Percentiles rank a stretch among this genome's conserved stretches.
phyloP scores from a whole-genome alignment of 2,113 vertebrate species.

The Centropus unirufus region DNA sequence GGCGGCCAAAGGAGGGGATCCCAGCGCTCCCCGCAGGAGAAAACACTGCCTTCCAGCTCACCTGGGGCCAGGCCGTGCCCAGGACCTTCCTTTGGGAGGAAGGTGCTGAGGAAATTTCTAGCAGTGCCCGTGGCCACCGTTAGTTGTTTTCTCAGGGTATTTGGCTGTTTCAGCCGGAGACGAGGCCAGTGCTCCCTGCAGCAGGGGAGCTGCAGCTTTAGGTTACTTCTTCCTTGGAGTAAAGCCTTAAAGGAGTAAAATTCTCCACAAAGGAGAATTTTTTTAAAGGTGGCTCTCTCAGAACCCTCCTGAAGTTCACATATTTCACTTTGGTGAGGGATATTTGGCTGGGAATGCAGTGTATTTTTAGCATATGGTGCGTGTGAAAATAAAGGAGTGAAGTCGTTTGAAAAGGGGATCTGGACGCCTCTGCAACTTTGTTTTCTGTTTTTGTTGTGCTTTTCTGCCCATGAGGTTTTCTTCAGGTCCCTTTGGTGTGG shows the following conservation, averaged over 20 bases:
- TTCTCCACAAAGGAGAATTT: neutral
- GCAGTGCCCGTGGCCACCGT: rapidly evolving
- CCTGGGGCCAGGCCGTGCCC: rapidly evolving
- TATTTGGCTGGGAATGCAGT: neutral
- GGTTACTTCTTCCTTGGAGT: neutral
- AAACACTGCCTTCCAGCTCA: rapidly evolving
- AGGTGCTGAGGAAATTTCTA: conserved; percentile 5
- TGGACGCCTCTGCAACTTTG: neutral
- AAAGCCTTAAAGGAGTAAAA: neutral
- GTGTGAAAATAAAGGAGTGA: neutral
- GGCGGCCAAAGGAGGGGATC: neutral
- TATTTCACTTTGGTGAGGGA: rapidly evolving
- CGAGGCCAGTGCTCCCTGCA: neutral
- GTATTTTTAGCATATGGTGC: neutral
- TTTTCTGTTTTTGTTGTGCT: neutral
- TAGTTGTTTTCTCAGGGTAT: neutral
- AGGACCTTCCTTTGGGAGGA: neutral
- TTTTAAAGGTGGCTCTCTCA: neutral
- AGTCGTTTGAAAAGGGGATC: neutral
- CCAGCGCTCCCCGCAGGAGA: rapidly evolving
- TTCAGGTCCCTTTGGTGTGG: neutral
- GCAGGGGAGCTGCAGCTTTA: neutral
- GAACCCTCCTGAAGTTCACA: rapidly evolving
- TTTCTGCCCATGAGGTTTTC: neutral
- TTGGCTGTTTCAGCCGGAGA: neutral